Evolutionary conservation across 1,140 invertebrate species (phyloP).

Genomic region (Kradibia gibbosae): DNA sequence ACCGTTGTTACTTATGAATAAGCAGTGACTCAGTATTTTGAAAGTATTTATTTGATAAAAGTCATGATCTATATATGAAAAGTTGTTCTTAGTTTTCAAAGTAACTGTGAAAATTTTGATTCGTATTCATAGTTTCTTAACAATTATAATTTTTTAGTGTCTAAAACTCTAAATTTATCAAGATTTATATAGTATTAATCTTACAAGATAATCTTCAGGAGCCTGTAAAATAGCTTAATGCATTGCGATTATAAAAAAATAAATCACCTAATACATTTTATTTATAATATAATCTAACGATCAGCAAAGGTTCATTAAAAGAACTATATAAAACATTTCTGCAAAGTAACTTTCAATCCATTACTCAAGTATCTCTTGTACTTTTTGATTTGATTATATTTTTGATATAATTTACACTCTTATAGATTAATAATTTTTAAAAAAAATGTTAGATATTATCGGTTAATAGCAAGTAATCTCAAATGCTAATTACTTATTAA

Average conservation of each 20-base stretch:
- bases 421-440: neutral
- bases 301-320: neutral
- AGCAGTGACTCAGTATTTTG: neutral
- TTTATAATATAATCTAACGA: conserved; percentile 6
- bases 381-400: conserved; percentile 4
- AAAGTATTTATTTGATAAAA: neutral
- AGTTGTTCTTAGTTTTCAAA: neutral
- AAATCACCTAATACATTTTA: neutral
- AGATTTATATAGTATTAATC: conserved; percentile 9
- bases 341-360: neutral
- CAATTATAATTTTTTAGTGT: neutral
- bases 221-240: neutral
- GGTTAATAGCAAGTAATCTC: neutral
- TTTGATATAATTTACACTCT: neutral
- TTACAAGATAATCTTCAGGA: neutral
- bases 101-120: neutral
- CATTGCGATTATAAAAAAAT: neutral
- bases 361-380: neutral
- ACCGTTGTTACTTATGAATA: conserved; percentile 8
- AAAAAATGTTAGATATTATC: conserved; percentile 2
- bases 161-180: neutral
- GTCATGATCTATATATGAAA: neutral
- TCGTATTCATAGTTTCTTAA: too few species aligned
- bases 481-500: neutral
- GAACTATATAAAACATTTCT: neutral